These are phyloP conservation scores for Schizopygopsis pylzovi DNA, from an alignment of 2,797 vertebrate genomes.

Conservation along the genomic window DNA sequence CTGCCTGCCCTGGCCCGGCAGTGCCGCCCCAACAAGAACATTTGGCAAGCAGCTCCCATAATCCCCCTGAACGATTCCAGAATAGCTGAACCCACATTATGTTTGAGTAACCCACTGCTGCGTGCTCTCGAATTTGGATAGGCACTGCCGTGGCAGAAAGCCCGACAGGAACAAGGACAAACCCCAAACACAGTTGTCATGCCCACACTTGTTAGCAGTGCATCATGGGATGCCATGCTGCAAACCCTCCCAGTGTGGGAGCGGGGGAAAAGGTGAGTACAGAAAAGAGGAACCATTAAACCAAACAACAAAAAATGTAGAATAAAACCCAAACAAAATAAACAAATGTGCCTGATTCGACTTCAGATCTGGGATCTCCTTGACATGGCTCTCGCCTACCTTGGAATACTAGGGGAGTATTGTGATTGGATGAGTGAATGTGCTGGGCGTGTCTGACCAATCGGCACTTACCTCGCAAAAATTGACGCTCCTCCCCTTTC, in stretches of 20 bases:
- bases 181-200: conserved; percentile 77
- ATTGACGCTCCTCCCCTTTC: conserved; percentile 71
- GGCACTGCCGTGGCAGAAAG: conserved; percentile 73
- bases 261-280: conserved; percentile 57
- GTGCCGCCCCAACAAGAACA: conserved; percentile 67
- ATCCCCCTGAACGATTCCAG: conserved; percentile 19
- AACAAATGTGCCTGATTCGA: conserved; percentile 59
- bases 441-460: conserved; percentile 76
- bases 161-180: conserved; percentile 73
- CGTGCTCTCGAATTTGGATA: conserved; percentile 66
- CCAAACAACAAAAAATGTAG: conserved; percentile 58
- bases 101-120: conserved; percentile 31
- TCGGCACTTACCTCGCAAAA: conserved; percentile 80
- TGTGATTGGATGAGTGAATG: conserved; percentile 73
- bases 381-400: conserved; percentile 71
- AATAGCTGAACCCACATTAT: conserved; percentile 27
- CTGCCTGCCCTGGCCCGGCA: conserved; percentile 67
- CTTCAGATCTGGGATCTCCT: conserved; percentile 64
- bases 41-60: conserved; percentile 7
- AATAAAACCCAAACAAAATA: conserved; percentile 65
- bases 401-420: conserved; percentile 72
- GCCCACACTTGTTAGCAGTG: conserved; percentile 78
- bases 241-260: conserved; percentile 71
- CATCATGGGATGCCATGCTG: conserved; percentile 82
- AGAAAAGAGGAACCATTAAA: conserved; percentile 66